A percentile compares a stretch with the other conserved stretches of the same genome.
These are phyloP conservation scores for Callithrix jacchus DNA, from an alignment of 2,113 vertebrate species.

Conservation along the genomic window DNA sequence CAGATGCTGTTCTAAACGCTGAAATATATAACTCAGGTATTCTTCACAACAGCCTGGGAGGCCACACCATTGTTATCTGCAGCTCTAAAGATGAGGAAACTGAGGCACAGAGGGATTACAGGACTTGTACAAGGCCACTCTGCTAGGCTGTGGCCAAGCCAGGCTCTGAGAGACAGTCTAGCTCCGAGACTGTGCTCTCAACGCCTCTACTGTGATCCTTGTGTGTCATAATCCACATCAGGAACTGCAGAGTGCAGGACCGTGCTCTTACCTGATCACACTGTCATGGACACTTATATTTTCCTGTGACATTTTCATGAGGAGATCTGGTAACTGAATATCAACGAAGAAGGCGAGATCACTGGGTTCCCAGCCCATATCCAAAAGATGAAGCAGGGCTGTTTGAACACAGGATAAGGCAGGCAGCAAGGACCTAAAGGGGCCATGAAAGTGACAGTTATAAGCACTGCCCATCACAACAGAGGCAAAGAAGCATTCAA, in stretches of 20 bases:
- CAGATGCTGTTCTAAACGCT: background rate
- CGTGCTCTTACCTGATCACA: constrained; percentile 89
- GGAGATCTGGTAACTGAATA: constrained; percentile 93
- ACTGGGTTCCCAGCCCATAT: constrained; percentile 94
- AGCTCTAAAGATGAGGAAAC: constrained; percentile 33
- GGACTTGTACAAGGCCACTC: background rate
- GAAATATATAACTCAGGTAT: background rate
- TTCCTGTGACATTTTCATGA: constrained; percentile 94
- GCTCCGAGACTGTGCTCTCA: background rate
- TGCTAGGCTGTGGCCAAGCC: background rate
- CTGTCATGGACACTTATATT: constrained; percentile 97
- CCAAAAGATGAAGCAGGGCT: constrained; percentile 93
- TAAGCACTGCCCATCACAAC: background rate
- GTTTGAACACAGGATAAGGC: constrained; percentile 96
- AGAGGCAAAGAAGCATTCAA: background rate
- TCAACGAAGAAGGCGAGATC: constrained; percentile 93
- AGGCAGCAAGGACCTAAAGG: constrained; percentile 90
- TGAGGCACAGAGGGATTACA: background rate
- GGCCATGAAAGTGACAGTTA: background rate
- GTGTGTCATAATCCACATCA: too few relatives aligned
- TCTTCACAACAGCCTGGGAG: background rate
- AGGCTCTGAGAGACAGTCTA: background rate
- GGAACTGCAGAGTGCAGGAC: background rate
- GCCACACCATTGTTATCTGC: background rate
- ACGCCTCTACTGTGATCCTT: fast-evolving